Conservation (phyloP, 2,113 vertebrate genomes). For the Varanus salvator region DNA sequence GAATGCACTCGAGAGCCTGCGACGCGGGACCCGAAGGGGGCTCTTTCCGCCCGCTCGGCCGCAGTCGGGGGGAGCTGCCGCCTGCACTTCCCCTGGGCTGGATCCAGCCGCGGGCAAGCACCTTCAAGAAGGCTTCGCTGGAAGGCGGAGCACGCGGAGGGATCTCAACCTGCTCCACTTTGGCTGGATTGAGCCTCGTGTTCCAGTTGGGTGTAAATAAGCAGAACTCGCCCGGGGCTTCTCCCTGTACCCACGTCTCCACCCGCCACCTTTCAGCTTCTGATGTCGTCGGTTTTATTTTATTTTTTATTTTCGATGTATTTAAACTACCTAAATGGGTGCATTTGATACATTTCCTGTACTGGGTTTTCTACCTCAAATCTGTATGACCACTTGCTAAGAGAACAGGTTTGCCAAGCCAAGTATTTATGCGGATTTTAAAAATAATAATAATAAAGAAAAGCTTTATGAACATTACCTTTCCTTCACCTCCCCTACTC, state of each 20-base stretch:
- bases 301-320: constrained; percentile 64
- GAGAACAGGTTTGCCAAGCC: constrained; percentile 69
- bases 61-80: too few relatives aligned
- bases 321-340: constrained; percentile 83
- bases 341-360: constrained; percentile 71
- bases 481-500: not conserved
- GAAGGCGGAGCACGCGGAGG: too few relatives aligned
- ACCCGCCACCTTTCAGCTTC: constrained; percentile 19
- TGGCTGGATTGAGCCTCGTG: not conserved
- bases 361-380: constrained; percentile 83
- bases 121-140: too few relatives aligned
- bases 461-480: constrained; percentile 60
- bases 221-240: constrained; percentile 13
- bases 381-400: constrained; percentile 77
- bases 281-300: constrained; percentile 56
- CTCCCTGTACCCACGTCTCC: not conserved
- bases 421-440: constrained; percentile 76
- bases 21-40: not conserved
- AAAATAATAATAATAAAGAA: constrained; percentile 63
- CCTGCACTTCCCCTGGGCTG: not conserved
- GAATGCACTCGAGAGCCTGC: not conserved
- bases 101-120: constrained; percentile 11
- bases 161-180: not conserved
- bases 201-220: constrained; percentile 65
- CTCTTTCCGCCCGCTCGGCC: too few relatives aligned